Conservation (phyloP, 2,797 vertebrate species). For the Huso huso region DNA sequence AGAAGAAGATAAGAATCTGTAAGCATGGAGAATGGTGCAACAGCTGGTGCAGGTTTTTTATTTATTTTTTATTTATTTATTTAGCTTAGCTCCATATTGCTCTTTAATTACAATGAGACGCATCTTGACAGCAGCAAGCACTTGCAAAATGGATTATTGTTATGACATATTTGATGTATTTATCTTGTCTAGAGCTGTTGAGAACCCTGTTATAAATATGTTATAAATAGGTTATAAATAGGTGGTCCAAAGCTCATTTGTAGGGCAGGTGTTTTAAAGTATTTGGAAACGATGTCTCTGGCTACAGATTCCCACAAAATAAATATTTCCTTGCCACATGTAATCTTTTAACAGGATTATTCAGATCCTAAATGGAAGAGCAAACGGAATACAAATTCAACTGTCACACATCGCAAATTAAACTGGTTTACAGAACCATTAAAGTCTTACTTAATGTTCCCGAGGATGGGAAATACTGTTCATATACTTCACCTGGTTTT, state of each 20-base stretch:
- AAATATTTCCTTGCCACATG: not conserved
- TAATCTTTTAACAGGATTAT: not conserved
- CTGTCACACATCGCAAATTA: not conserved
- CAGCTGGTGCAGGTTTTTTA: no score
- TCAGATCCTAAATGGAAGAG: not conserved
- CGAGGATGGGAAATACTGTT: no score
- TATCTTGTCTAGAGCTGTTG: not conserved
- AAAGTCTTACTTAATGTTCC: no score
- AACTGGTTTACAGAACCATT: not conserved
- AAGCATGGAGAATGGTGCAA: no score
- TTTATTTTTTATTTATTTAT: not conserved
- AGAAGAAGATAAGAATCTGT: no score
- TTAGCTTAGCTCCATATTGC: not conserved
- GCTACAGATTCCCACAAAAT: not conserved
- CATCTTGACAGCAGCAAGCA: not conserved
- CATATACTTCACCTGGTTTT: no score
- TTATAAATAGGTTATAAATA: no score
- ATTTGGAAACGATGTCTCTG: not conserved
- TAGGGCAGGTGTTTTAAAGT: not conserved
- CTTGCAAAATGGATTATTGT: not conserved
- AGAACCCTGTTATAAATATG: not conserved
- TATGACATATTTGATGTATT: not conserved
- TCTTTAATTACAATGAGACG: not conserved
- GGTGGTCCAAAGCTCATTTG: not conserved
- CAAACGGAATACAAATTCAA: not conserved